A percentile compares a stretch with the other conserved stretches of the same genome.
Evolutionary conservation across 2,113 vertebrate species (phyloP).

Genomic region (Perca fluviatilis): DNA sequence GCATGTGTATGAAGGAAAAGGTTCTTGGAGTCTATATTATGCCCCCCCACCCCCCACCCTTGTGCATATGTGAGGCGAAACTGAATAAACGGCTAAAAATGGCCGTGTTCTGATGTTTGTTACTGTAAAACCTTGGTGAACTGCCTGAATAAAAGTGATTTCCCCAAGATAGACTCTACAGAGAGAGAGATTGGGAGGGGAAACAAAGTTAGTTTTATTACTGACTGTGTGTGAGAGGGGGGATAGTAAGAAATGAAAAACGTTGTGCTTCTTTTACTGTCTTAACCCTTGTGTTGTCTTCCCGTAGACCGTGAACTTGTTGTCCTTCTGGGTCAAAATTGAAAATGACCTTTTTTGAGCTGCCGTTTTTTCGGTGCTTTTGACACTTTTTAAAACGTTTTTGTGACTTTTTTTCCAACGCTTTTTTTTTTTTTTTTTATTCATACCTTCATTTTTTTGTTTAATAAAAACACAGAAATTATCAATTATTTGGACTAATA

Average conservation of each 20-base stretch:
- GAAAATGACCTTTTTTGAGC: too few species aligned
- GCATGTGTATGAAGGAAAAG: conserved; percentile 21
- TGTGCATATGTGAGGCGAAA: conserved; percentile 33
- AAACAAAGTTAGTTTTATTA: conserved; percentile 55
- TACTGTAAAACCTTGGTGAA: conserved; percentile 62
- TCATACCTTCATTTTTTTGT: too few species aligned
- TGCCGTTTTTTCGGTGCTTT: too few species aligned
- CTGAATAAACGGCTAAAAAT: conserved; percentile 25
- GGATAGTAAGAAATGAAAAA: conserved; percentile 47
- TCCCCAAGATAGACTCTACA: conserved; percentile 59
- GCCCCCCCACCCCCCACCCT: not conserved
- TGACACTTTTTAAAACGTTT: too few species aligned
- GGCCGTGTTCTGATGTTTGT: conserved; percentile 26
- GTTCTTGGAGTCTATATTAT: not conserved
- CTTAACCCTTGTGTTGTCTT: not conserved
- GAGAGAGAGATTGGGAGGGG: conserved; percentile 19
- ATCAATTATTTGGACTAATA: too few species aligned
- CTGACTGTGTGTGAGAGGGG: conserved; percentile 51
- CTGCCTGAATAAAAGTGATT: conserved; percentile 57
- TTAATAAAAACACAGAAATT: too few species aligned
- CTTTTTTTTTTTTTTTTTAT: too few species aligned
- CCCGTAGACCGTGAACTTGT: too few species aligned
- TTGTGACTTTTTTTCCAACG: too few species aligned
- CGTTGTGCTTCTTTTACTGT: conserved; percentile 18
- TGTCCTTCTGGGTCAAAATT: too few species aligned